Base-by-base conservation (phyloP, 2,797 vertebrate species). In the Lepus oiostolus region DNA sequence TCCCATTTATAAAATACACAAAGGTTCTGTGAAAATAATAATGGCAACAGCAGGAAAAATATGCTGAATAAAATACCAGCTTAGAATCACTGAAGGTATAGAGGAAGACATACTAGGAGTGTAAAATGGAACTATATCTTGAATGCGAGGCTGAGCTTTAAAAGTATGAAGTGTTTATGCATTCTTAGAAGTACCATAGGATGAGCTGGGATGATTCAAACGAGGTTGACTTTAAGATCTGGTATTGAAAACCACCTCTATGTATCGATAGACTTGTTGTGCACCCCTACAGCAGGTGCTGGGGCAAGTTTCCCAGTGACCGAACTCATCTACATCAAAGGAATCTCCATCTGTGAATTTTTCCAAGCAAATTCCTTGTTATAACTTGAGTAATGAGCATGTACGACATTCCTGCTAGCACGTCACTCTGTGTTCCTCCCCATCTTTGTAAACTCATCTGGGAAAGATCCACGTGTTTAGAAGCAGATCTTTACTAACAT, bases 341-440 rank as follows among this genome's bases (percentile, higher is more conserved):
- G 71, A 32, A n/a, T 65, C 60, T 35, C 75, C 50, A 35, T 87
- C 63, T 93, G 74, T 22, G 71, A 83, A 22, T 91, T 60, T 54
- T 75, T 80, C 84, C 77, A 0, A 0, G 65, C 79, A 95, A 96
- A 93, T 83, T 96, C 79, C 92, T 85, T 65, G 89, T 96, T 96
- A 96, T 22, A 77, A 30, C 4, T 1, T 28, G 11, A 89, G 42
- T 30, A 54, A 54, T 71, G 84, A 47, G 22, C 26, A 54, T 1
- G 21, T 4, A 14, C 38, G 38, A 19, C 17, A 7, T 75, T 91
- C 32, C 5, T 9, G 21, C 35, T 26, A 42, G 21, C 50, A 42
- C 19, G 16, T 28, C 38, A 74, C 17, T 22, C 21, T n/a, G 54
- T 72, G 47, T 81, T 26, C 24, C 22, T 35, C 9, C 2, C 10